Evolutionary conservation across 2,888 invertebrate species (phyloP), one percentile per base, ranked within the genome.

Genomic region (Acleris emargana): DNA sequence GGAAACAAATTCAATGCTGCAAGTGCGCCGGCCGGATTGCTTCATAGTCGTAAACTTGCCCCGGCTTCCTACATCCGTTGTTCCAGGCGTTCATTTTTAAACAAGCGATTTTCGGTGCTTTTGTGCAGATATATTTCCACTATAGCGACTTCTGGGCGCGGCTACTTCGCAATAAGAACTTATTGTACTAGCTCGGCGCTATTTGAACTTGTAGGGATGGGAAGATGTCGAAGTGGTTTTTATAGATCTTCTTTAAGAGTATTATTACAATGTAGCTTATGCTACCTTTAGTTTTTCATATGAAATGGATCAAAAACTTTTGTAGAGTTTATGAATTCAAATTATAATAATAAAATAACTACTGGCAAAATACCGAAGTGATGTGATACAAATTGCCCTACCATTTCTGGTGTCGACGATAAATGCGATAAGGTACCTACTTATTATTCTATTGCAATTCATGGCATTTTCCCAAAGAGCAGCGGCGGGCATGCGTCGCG

Each of bases 11-110:
- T 78, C 82, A 81, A 81, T 81, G 80, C 78, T 75, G 73, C 74
- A 75, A 78, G 72, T 72, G 68, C 75, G 68, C 75, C 74, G 71
- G 62, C 73, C 70, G 78, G 76, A 82, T 86, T 76, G 80, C 77
- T 83, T 76, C 78, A 80, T 78, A 82, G 80, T 82, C 81, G 80
- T 84, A 86, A 88, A 87, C 78, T 87, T 87, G 74, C 74, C 73
- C 76, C 78, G 79, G 81, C 80, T 82, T 80, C 71, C 79, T 75
- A 72, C 79, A 79, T 79, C 79, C 78, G 80, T 82, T 84, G 84
- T 75, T 82, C 71, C 73, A 72, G 71, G 72, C 75, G 77, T 86
- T 79, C 80, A 85, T 87, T 88, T 86, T 87, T 86, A 85, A 87
- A 84, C 82, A 80, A 81, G 80, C 81, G 79, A 87, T 84, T 83